phyloP scores from a whole-genome alignment of 2,888 invertebrate genomes.

The Pristionchus arcanus region DNA sequence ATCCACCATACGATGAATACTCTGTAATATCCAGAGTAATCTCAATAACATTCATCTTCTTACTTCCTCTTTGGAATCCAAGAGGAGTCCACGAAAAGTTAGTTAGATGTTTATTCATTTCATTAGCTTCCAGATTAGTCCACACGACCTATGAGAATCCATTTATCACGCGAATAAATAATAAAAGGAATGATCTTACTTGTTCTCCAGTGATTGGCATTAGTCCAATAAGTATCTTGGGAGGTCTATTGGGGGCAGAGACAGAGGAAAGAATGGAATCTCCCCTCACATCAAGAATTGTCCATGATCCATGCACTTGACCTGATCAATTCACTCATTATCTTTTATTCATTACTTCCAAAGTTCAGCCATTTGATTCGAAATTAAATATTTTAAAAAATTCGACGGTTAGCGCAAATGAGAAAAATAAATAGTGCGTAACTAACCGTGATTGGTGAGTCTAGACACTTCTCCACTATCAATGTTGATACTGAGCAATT shows the following conservation, averaged over 20 bases:
- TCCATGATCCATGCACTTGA: slow-evolving; percentile 69
- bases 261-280: slow-evolving; percentile 69
- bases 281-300: slow-evolving; percentile 68
- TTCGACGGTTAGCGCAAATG: background rate
- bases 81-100: slow-evolving; percentile 65
- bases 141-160: slow-evolving; percentile 61
- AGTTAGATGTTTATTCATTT: slow-evolving; percentile 62
- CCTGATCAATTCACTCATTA: slow-evolving; percentile 52
- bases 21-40: slow-evolving; percentile 54
- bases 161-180: background rate
- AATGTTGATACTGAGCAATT: slow-evolving; percentile 66
- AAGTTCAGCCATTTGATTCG: too few relatives aligned
- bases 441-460: slow-evolving; percentile 67
- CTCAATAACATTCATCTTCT: background rate
- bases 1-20: slow-evolving; percentile 72
- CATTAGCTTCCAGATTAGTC: slow-evolving; percentile 65
- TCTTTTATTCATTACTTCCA: background rate
- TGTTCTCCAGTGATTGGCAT: slow-evolving; percentile 63
- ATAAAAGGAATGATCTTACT: slow-evolving; percentile 31
- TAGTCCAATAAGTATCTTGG: slow-evolving; percentile 64
- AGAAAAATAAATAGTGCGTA: background rate
- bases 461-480: slow-evolving; percentile 62
- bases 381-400: background rate
- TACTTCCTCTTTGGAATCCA: slow-evolving; percentile 64
- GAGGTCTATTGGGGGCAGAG: slow-evolving; percentile 73